Conservation (phyloP, 1,140 invertebrate species). For the Chymomyza costata region DNA sequence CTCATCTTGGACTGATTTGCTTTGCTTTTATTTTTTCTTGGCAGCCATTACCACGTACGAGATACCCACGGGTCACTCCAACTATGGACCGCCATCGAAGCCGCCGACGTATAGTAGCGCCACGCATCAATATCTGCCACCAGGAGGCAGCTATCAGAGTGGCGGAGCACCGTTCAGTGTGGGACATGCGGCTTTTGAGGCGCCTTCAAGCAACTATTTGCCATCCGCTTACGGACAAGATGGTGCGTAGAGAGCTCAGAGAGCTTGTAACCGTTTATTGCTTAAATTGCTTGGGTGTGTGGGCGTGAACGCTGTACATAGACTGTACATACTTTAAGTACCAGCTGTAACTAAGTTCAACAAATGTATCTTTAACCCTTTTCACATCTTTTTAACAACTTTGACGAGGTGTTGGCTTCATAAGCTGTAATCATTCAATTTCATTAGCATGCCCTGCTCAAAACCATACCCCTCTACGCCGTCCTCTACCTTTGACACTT, state of each 20-base stretch:
- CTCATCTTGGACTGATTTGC: too few species aligned
- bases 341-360: slow-evolving; percentile 3
- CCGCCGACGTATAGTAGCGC: slow-evolving; percentile 66
- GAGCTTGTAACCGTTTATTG: not conserved
- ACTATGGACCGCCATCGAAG: slow-evolving; percentile 71
- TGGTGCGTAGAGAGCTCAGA: slow-evolving; percentile 54
- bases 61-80: slow-evolving; percentile 63
- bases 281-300: not conserved
- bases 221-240: slow-evolving; percentile 70
- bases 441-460: slow-evolving; percentile 23
- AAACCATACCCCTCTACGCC: slow-evolving; percentile 1
- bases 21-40: slow-evolving; percentile 26
- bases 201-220: slow-evolving; percentile 65
- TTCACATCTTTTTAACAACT: slow-evolving; percentile 13
- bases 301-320: slow-evolving; percentile 4
- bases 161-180: slow-evolving; percentile 63
- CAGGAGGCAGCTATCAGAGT: slow-evolving; percentile 36
- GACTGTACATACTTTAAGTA: slow-evolving; percentile 16
- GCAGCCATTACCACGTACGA: slow-evolving; percentile 71
- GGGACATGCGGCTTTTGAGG: slow-evolving; percentile 67
- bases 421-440: slow-evolving; percentile 24
- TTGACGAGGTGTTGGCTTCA: slow-evolving; percentile 30
- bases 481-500: slow-evolving; percentile 24
- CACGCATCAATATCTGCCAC: slow-evolving; percentile 68
- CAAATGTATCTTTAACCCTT: slow-evolving; percentile 5